A percentile compares a stretch with the other conserved stretches of the same genome.
phyloP scores from a whole-genome alignment of 2,797 vertebrate species.

The Coregonus sp. region DNA sequence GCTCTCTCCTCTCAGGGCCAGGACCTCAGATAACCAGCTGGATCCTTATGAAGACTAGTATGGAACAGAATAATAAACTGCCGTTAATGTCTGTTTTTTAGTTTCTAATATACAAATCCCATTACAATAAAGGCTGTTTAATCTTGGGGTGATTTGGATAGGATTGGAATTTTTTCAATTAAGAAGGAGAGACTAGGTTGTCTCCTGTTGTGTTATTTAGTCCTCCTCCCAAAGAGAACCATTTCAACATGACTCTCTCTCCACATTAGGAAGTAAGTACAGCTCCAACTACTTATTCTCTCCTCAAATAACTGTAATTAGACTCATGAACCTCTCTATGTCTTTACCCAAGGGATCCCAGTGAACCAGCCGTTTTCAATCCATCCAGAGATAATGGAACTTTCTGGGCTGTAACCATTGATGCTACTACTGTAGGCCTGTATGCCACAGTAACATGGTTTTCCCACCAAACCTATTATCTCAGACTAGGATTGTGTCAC shows the following conservation, averaged over 20 bases:
- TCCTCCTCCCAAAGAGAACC: background rate
- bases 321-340: background rate
- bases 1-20: constrained; percentile 30
- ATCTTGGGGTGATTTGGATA: background rate
- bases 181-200: background rate
- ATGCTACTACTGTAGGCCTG: background rate
- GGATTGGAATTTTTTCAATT: background rate
- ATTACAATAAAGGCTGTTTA: background rate
- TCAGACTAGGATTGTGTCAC: constrained; percentile 48
- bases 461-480: constrained; percentile 46
- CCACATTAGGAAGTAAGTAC: background rate
- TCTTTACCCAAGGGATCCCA: background rate
- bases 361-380: constrained; percentile 18
- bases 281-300: background rate
- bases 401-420: too few species aligned
- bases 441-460: background rate
- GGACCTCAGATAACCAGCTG: constrained; percentile 46
- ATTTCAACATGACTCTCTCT: background rate
- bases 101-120: background rate
- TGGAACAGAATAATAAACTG: too few species aligned
- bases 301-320: background rate
- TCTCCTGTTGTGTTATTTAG: too few species aligned
- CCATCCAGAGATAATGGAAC: constrained; percentile 38
- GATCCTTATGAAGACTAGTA: background rate
- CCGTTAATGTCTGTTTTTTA: background rate